Base-by-base conservation (phyloP, 2,113 vertebrate genomes). In the Apteryx mantelli region DNA sequence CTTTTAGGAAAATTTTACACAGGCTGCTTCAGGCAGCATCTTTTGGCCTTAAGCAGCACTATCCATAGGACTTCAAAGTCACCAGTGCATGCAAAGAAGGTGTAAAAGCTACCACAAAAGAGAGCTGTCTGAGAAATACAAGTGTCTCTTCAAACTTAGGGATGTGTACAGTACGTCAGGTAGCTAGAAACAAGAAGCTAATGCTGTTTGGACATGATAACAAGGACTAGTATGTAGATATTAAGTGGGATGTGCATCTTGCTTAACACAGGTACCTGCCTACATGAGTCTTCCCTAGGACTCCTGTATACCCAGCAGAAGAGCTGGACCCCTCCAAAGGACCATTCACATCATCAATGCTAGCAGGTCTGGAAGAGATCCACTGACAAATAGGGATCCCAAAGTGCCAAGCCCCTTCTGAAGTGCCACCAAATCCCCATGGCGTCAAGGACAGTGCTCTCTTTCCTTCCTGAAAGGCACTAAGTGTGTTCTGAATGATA, bases 1-100 rank as follows among this genome's bases (percentile, higher is more conserved):
- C 21, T 82, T 91, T 77, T 26, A 78, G 89, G 96, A 95, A 97
- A 91, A 50, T 86, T 74, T 94, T 89, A 86, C 75, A 38, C 66
- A 16, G 7, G 46, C 40, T 89, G 87, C 70, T 83, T 58, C 60
- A 70, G 82, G 93, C 78, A 61, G 1, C 56, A 80, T 83, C 75
- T 93, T 95, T 93, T 85, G 64, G 84, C 46, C 82, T 89, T 68
- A 28, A 95, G 82, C 24, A 68, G 40, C 36, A 12, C 14, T 77
- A 73, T 2, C 70, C 60, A 34, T 30, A 86, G 60, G 78, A 77
- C 75, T 94, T 93, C 87, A 96, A 93, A 95, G 80, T 40, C 50
- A 74, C 36, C 53, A 83, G 26, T 30, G 14, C 0, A 7, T 73
- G 91, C 70, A 63, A 42, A 89, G 53, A 60, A n/a, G 10, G 58